Percentiles rank a stretch among this genome's conserved stretches.
Conservation (phyloP, 2,888 invertebrate genomes). For the Agonopterix alstromeriana region DNA sequence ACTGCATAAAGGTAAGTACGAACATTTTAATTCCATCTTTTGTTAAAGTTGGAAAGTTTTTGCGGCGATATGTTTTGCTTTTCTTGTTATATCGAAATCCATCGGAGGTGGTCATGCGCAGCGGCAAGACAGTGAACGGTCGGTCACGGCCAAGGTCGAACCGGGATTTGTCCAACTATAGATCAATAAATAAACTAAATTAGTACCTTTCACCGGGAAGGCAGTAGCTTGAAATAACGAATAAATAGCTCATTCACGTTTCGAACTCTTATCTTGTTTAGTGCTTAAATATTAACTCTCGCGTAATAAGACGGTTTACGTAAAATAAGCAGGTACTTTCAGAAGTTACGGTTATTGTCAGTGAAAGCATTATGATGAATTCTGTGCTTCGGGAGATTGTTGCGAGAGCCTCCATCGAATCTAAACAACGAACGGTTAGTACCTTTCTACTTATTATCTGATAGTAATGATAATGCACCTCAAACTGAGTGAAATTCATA, state of each 20-base stretch:
- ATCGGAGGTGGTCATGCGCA: slow-evolving; percentile 51
- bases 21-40: too few relatives aligned
- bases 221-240: slow-evolving; percentile 10
- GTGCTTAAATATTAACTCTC: slow-evolving; percentile 7
- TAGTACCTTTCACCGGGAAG: slow-evolving; percentile 33
- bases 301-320: slow-evolving; percentile 15
- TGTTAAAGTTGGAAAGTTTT: not conserved
- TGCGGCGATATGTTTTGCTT: not conserved
- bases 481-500: too few relatives aligned
- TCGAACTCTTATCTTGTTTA: slow-evolving; percentile 11
- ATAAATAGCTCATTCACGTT: slow-evolving; percentile 17
- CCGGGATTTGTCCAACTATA: slow-evolving; percentile 23
- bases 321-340: slow-evolving; percentile 4
- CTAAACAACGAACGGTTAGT: slow-evolving; percentile 56
- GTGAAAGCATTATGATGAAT: slow-evolving; percentile 58
- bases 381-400: slow-evolving; percentile 60
- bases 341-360: slow-evolving; percentile 21
- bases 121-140: slow-evolving; percentile 58
- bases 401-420: slow-evolving; percentile 49
- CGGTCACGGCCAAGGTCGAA: slow-evolving; percentile 72
- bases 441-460: slow-evolving; percentile 2
- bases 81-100: slow-evolving; percentile 14
- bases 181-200: slow-evolving; percentile 30
- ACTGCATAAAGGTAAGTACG: too few relatives aligned
- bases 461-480: not conserved